These are phyloP conservation scores for Urocolius indicus DNA, from an alignment of 2,113 vertebrate species.

Conservation along the genomic window DNA sequence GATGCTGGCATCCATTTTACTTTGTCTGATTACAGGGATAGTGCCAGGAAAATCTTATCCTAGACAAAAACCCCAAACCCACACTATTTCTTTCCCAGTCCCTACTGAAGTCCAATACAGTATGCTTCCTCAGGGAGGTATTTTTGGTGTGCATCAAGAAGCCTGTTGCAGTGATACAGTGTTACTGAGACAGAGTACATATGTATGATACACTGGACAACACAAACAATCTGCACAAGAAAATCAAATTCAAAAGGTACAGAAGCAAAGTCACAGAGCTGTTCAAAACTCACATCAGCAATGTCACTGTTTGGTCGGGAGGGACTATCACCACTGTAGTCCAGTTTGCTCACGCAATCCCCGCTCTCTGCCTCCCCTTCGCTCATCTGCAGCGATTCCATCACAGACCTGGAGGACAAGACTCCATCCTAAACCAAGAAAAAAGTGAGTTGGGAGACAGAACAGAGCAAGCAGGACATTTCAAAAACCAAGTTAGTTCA, in stretches of 20 bases:
- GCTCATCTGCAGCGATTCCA: slow-evolving; percentile 72
- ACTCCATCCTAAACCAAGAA: slow-evolving; percentile 71
- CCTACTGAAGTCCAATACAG: background rate
- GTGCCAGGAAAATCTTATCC: slow-evolving; percentile 54
- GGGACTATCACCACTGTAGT: slow-evolving; percentile 73
- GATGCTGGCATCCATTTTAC: slow-evolving; percentile 35
- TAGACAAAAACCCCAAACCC: background rate
- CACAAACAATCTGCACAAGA: background rate
- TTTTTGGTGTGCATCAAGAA: background rate
- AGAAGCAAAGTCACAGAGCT: background rate
- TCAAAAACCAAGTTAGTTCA: background rate
- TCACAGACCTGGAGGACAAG: slow-evolving; percentile 43
- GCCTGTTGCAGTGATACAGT: background rate
- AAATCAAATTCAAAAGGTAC: background rate
- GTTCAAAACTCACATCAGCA: slow-evolving; percentile 73
- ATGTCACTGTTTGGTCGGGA: slow-evolving; percentile 75
- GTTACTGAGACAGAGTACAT: background rate
- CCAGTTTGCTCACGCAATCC: slow-evolving; percentile 66
- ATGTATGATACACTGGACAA: background rate
- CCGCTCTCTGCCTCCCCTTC: slow-evolving; percentile 82
- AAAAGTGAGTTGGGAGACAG: background rate
- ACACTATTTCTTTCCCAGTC: background rate
- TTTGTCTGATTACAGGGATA: slow-evolving; percentile 37
- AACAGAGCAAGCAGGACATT: background rate
- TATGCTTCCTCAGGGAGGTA: background rate